A percentile compares a stretch with the other conserved stretches of the same genome.
phyloP scores from a whole-genome alignment of 2,797 vertebrate genomes.

The Melopsittacus undulatus region DNA sequence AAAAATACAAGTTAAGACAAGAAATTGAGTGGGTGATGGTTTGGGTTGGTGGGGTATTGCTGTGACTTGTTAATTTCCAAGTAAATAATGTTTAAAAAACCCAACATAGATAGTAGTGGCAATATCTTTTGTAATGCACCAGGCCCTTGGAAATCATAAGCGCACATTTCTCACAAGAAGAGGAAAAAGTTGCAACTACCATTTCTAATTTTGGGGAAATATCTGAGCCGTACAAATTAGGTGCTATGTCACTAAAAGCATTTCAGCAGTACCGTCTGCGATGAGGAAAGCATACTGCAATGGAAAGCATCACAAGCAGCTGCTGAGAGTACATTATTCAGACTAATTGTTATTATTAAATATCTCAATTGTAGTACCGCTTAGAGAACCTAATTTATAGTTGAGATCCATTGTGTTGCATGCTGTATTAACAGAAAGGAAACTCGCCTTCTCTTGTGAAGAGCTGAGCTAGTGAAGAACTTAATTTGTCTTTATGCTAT shows the following conservation, averaged over 20 bases:
- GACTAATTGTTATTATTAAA: constrained; percentile 63
- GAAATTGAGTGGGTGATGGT: neutral
- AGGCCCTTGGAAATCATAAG: neutral
- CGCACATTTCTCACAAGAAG: neutral
- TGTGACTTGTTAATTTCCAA: neutral
- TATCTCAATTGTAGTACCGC: constrained; percentile 8
- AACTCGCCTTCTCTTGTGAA: neutral
- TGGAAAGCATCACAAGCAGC: constrained; percentile 23
- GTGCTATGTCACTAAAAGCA: neutral
- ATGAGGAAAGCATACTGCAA: neutral
- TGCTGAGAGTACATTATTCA: neutral
- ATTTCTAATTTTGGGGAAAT: neutral
- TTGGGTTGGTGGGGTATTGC: neutral
- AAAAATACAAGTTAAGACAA: neutral
- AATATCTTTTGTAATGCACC: neutral
- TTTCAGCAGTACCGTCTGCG: constrained; percentile 1
- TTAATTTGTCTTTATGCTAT: neutral
- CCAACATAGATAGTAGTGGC: neutral
- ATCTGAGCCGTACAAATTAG: neutral
- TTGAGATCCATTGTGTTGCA: neutral
- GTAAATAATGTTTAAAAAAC: neutral
- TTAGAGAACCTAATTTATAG: constrained; percentile 30
- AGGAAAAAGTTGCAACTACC: neutral
- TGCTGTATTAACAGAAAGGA: constrained; percentile 16
- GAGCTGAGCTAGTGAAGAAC: neutral